Evolutionary conservation across 2,113 vertebrate species (phyloP).

Genomic region (Apodemus speciosus): DNA sequence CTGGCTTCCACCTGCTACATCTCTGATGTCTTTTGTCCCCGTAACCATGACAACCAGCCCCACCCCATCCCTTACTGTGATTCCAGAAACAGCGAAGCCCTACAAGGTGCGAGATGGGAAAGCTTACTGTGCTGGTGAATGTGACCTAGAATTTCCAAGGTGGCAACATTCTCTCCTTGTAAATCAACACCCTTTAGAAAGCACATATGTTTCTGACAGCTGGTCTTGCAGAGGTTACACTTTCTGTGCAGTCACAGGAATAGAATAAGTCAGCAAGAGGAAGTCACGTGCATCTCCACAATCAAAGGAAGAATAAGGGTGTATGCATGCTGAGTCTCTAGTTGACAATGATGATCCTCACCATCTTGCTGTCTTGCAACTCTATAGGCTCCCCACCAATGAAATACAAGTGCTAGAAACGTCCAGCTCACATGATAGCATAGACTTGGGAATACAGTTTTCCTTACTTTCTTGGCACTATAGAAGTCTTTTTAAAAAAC

Average conservation of each 20-base stretch:
- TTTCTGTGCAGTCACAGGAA: neutral
- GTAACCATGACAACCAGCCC: conserved; percentile 3
- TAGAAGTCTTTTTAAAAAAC: neutral
- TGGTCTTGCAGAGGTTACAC: conserved; percentile 1
- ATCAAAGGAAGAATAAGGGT: conserved; percentile 6
- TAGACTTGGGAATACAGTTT: neutral
- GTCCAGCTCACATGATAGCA: conserved; percentile 51
- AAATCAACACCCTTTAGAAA: conserved; percentile 43
- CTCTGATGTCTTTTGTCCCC: neutral
- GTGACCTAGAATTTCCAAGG: conserved; percentile 10
- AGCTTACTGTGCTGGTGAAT: neutral
- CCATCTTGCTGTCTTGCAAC: neutral
- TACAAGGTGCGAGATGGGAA: neutral
- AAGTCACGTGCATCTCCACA: neutral
- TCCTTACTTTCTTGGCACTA: conserved; percentile 39
- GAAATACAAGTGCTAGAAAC: conserved; percentile 58
- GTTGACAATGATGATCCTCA: neutral
- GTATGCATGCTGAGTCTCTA: neutral
- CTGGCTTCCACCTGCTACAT: neutral
- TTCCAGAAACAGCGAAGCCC: neutral
- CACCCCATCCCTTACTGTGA: neutral
- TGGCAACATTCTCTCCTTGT: neutral
- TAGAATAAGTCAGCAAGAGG: conserved; percentile 14
- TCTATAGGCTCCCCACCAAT: conserved; percentile 31
- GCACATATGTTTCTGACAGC: neutral